Evolutionary conservation across 2,113 vertebrate species (phyloP).

Genomic region (Elaphurus davidianus): DNA sequence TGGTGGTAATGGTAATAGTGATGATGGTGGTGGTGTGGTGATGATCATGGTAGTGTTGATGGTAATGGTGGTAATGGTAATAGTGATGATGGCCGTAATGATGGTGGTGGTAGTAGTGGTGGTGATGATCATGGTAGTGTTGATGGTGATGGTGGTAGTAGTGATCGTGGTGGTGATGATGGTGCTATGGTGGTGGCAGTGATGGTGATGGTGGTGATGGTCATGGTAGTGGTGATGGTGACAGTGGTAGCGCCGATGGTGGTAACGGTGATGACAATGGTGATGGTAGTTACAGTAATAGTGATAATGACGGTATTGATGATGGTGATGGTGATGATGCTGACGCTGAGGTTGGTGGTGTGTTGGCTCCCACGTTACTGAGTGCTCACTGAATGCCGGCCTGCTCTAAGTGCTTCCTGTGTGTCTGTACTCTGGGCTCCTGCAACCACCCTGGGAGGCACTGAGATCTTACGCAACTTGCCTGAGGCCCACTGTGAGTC

Average conservation of each 20-base stretch:
- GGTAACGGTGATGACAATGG: too few relatives aligned
- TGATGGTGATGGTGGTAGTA: accelerated
- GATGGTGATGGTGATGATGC: neutral
- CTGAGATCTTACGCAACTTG: neutral
- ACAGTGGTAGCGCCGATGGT: accelerated
- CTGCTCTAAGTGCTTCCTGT: neutral
- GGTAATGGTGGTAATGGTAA: accelerated
- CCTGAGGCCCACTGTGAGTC: slow-evolving; percentile 20
- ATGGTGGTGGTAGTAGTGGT: accelerated
- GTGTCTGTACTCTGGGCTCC: neutral
- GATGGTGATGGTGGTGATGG: accelerated
- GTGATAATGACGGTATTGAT: accelerated
- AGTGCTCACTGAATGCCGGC: neutral
- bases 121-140: accelerated
- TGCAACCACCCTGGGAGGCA: neutral
- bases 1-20: accelerated
- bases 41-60: neutral
- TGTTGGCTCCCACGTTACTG: neutral
- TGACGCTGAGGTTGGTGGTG: neutral
- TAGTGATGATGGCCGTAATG: accelerated
- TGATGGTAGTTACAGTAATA: accelerated
- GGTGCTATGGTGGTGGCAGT: accelerated
- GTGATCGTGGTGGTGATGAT: accelerated
- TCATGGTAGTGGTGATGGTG: neutral
- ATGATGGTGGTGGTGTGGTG: neutral